A percentile compares a stretch with the other conserved stretches of the same genome.
phyloP scores from a whole-genome alignment of 2,888 invertebrate genomes.

The Trichacis sp. region DNA sequence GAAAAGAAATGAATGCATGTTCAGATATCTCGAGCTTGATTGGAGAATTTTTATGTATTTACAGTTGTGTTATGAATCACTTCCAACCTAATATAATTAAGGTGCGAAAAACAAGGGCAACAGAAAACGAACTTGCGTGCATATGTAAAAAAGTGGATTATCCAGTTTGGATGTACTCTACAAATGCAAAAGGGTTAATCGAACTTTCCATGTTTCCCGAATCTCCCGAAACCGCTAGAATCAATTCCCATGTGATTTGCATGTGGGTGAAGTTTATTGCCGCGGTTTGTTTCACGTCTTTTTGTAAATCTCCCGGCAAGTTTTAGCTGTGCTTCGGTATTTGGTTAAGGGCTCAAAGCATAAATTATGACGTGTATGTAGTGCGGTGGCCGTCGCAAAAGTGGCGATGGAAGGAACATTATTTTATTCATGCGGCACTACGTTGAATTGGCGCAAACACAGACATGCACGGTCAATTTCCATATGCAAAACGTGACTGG shows the following conservation, averaged over 20 bases:
- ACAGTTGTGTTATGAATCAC: too few species aligned
- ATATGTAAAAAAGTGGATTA: too few species aligned
- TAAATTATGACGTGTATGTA: not conserved
- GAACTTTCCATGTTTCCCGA: not conserved
- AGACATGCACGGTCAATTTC: slow-evolving; percentile 51
- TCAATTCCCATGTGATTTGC: not conserved
- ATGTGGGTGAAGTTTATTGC: not conserved
- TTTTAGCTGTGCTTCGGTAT: not conserved
- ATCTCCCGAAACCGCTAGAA: not conserved
- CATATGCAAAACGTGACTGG: slow-evolving; percentile 54
- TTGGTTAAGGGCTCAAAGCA: not conserved
- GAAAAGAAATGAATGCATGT: too few species aligned
- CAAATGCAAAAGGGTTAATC: slow-evolving; percentile 3
- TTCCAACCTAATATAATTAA: too few species aligned
- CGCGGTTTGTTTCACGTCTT: not conserved
- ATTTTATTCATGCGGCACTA: slow-evolving; percentile 58
- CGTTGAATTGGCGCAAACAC: slow-evolving; percentile 45
- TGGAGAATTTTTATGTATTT: too few species aligned
- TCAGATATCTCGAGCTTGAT: too few species aligned
- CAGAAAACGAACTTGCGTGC: slow-evolving; percentile 14
- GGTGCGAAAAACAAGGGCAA: too few species aligned
- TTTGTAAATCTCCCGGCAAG: not conserved
- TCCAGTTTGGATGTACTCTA: too few species aligned
- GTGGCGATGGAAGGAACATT: slow-evolving; percentile 48
- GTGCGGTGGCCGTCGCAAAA: slow-evolving; percentile 9